Base-by-base conservation (phyloP, 2,113 vertebrate species). In the Lagopus muta region DNA sequence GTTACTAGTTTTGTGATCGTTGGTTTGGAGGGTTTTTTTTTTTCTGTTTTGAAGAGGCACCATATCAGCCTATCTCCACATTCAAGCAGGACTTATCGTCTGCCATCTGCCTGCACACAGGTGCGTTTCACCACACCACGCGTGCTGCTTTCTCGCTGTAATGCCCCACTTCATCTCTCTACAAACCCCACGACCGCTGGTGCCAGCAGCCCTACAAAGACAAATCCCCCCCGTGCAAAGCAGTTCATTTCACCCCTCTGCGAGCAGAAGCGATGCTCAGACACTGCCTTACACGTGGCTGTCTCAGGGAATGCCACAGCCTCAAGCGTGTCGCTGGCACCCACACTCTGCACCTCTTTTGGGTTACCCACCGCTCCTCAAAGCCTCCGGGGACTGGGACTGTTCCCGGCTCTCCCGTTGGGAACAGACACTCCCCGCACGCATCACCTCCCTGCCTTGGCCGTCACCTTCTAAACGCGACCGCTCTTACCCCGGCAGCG, bases 71-170 rank as follows among this genome's bases (percentile, higher is more conserved):
- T 42, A 25, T 94, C 93, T 91, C 50, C n/a, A 14, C 78, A 7
- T 52, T 70, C 72, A 70, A 0, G 2, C 52, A 21, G 61, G 58
- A 34, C 12, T 88, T 88, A 88, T 62, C 92, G 0, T 54, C 36
- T 17, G 20, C 67, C 85, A 94, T 82, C 93, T 85, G 71, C 74
- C 30, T 34, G 72, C 85, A 25, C 62, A 6, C 93, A 91, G 94
- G 85, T 95, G 94, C 20, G 1, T 4, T 80, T 80, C 25, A 58
- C 82, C 52, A 3, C 67, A 73, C 48, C 75, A 30, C 3, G 2
- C 3, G 0, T 18, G 67, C 27, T 47, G 2, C 80, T 60, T 27
- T 40, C 65, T 54, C 6, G 45, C 3, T 34, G 77, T 22, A 12
- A 70, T 79, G 34, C 2, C 36, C 2, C 5, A 0, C 38, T 38